These are phyloP conservation scores for Papilio gigon DNA, from an alignment of 2,888 invertebrate genomes.

Conservation along the genomic window DNA sequence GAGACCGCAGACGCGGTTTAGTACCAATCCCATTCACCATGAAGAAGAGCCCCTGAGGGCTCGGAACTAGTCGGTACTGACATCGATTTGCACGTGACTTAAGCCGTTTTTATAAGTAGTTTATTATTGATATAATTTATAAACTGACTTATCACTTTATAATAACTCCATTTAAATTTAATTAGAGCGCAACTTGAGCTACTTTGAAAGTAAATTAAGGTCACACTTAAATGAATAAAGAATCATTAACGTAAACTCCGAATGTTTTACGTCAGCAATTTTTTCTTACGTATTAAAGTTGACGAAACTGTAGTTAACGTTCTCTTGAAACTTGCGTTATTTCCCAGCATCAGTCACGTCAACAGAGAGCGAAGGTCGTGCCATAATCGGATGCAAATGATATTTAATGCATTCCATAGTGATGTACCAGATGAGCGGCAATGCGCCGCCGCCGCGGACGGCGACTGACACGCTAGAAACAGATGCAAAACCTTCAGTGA, in stretches of 20 bases:
- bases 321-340: neutral
- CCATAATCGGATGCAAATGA: slow-evolving; percentile 20
- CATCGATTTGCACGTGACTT: no score
- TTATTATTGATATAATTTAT: no score
- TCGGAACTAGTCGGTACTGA: no score
- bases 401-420: slow-evolving; percentile 16
- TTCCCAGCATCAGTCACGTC: slow-evolving; percentile 28
- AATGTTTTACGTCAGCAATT: slow-evolving; percentile 3
- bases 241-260: neutral
- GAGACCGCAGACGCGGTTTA: no score
- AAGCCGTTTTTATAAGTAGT: no score
- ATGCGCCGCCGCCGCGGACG: neutral
- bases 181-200: neutral
- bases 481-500: neutral
- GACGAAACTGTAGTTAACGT: neutral
- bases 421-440: neutral
- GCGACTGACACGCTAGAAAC: neutral
- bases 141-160: neutral
- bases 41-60: no score
- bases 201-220: neutral
- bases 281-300: neutral
- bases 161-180: neutral
- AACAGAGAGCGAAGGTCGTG: slow-evolving; percentile 19
- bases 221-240: slow-evolving; percentile 9
- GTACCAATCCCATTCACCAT: no score